These are phyloP conservation scores for Acanthococcus lagerstroemiae DNA, from an alignment of 2,888 invertebrate species.

Conservation along the genomic window DNA sequence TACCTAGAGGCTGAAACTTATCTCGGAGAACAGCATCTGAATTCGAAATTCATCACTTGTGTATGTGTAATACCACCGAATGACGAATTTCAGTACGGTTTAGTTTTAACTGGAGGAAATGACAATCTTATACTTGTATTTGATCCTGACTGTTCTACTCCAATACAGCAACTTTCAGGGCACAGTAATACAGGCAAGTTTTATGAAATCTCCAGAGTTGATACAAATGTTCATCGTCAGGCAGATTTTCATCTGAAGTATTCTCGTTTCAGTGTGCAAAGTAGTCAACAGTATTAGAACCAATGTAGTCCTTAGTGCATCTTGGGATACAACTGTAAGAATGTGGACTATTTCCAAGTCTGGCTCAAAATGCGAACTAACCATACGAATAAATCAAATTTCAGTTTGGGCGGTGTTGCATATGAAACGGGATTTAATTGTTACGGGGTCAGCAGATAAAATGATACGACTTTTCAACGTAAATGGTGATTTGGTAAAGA, in stretches of 20 bases:
- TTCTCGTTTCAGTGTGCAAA: constrained; percentile 43
- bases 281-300: constrained; percentile 44
- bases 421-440: constrained; percentile 49
- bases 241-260: too few relatives aligned
- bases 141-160: constrained; percentile 56
- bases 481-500: constrained; percentile 54
- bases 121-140: constrained; percentile 75
- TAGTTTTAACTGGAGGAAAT: constrained; percentile 80
- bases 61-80: constrained; percentile 66
- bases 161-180: constrained; percentile 60
- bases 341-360: constrained; percentile 53
- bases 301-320: constrained; percentile 65
- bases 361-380: constrained; percentile 42
- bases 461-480: constrained; percentile 58
- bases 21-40: constrained; percentile 57
- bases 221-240: neutral
- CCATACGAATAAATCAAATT: constrained; percentile 60
- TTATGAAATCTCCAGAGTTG: neutral
- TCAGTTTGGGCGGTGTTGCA: constrained; percentile 76
- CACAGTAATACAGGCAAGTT: constrained; percentile 60
- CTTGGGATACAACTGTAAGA: constrained; percentile 85
- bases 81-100: constrained; percentile 58
- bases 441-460: constrained; percentile 90
- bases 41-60: constrained; percentile 65
- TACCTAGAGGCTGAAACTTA: constrained; percentile 55